phyloP scores from a whole-genome alignment of 1,140 invertebrate genomes.

The Daktulosphaira vitifoliae region DNA sequence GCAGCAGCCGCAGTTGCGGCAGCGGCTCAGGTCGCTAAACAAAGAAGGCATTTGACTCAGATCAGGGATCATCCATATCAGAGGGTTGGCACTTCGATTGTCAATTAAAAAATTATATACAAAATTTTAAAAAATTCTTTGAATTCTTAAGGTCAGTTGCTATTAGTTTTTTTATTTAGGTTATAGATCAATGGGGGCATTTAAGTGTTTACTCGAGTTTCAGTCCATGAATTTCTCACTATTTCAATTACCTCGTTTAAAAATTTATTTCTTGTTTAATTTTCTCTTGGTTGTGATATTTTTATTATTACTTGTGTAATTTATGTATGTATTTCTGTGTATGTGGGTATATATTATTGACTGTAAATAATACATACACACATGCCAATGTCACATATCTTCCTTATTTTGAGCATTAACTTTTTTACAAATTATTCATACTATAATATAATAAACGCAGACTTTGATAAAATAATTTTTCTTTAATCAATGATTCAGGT shows the following conservation, averaged over 20 bases:
- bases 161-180: constrained; percentile 30
- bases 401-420: not conserved
- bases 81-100: constrained; percentile 63
- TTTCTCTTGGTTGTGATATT: constrained; percentile 30
- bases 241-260: not conserved
- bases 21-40: constrained; percentile 65
- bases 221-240: not conserved
- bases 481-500: too few relatives aligned
- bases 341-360: not conserved
- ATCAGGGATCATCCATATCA: constrained; percentile 86
- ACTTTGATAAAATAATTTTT: too few relatives aligned
- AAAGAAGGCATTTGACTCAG: constrained; percentile 68
- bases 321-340: not conserved
- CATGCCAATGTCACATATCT: not conserved
- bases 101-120: constrained; percentile 33
- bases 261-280: not conserved
- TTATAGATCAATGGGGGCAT: not conserved
- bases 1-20: constrained; percentile 46
- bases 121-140: constrained; percentile 28
- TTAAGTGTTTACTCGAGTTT: not conserved
- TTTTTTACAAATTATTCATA: too few relatives aligned
- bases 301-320: constrained; percentile 8
- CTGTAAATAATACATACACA: not conserved
- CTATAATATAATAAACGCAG: too few relatives aligned
- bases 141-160: constrained; percentile 31